A percentile compares a stretch with the other conserved stretches of the same genome.
These are phyloP conservation scores for Amyelois transitella DNA, from an alignment of 1,140 invertebrate genomes.

Conservation along the genomic window DNA sequence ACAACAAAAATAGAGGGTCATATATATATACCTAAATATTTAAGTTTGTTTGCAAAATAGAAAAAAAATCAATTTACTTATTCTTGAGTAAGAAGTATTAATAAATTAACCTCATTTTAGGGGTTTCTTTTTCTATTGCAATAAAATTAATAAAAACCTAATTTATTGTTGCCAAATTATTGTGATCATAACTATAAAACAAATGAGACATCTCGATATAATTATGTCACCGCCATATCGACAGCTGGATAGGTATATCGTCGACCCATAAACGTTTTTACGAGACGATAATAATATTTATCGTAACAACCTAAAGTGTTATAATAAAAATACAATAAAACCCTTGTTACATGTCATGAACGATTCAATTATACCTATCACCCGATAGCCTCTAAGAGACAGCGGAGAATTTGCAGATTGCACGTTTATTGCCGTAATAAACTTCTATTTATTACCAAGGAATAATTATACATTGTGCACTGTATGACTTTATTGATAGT, in stretches of 20 bases:
- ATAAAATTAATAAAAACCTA: too few relatives aligned
- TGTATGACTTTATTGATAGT: conserved; percentile 66
- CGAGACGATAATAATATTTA: neutral
- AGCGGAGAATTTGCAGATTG: conserved; percentile 33
- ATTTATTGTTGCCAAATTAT: too few relatives aligned
- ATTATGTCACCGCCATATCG: neutral
- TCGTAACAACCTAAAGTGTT: conserved; percentile 1
- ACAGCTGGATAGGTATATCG: neutral
- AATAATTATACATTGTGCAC: conserved; percentile 47
- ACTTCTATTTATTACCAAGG: conserved; percentile 42
- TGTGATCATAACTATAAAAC: too few relatives aligned
- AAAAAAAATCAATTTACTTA: too few relatives aligned
- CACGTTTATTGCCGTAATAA: conserved; percentile 41
- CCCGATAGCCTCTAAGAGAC: conserved; percentile 17
- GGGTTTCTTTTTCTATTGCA: too few relatives aligned
- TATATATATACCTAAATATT: too few relatives aligned
- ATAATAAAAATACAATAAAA: conserved; percentile 8
- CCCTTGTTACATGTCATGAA: conserved; percentile 14
- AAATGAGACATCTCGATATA: neutral
- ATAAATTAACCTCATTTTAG: too few relatives aligned
- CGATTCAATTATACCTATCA: conserved; percentile 32
- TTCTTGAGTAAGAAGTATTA: too few relatives aligned
- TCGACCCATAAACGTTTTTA: neutral
- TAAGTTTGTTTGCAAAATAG: too few relatives aligned
- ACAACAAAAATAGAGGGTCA: too few relatives aligned